Evolutionary conservation across 2,888 invertebrate species (phyloP), one percentile per base, ranked within the genome.

Genomic region (Uropetala carovei): DNA sequence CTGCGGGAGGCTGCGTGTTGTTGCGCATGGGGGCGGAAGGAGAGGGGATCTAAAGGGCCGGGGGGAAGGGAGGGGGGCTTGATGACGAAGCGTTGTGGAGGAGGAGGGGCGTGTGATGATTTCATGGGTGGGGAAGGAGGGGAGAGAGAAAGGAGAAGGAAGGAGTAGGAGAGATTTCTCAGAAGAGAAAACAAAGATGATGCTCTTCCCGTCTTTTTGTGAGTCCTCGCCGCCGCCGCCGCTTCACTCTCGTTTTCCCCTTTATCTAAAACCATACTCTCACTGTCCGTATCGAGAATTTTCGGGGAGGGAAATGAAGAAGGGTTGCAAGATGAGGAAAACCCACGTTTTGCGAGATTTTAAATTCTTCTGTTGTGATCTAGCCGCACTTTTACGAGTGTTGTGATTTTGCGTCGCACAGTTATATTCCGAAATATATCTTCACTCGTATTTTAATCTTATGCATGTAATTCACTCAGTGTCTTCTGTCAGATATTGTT

Each of bases 121-220:
- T 89, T 89, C 89, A 89, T 60, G 89, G 89, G 89, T 43, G 43
- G 64, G 30, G 89, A 57, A 7, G 68, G 56, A 75, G 75, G 22
- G 43, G 43, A 5, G 5, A 1, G 5, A 43, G 43, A 43, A 5
- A 5, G 5, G 43, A 43, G 5, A 43, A 43, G 43, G 43, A 43
- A 43, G 43, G 43, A 43, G 43, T 43, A 43, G 43, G 27, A 10
- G 60, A 22, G 64, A 89, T 89, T 89, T 89, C 89, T 89, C n/a
- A 43, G 89, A 89, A 89, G 89, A 56, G 89, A 89, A 89, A 89
- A 89, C 89, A 89, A 89, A 68, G 89, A 89, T 89, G 89, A 89
- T 89, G 89, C 89, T 86, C 60, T 86, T 86, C 86, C 86, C 64
- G 89, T 89, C 89, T 89, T 89, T 89, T 89, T 89, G 89, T 89